phyloP scores from a whole-genome alignment of 2,113 vertebrate genomes.

The Mastomys natalensis region DNA sequence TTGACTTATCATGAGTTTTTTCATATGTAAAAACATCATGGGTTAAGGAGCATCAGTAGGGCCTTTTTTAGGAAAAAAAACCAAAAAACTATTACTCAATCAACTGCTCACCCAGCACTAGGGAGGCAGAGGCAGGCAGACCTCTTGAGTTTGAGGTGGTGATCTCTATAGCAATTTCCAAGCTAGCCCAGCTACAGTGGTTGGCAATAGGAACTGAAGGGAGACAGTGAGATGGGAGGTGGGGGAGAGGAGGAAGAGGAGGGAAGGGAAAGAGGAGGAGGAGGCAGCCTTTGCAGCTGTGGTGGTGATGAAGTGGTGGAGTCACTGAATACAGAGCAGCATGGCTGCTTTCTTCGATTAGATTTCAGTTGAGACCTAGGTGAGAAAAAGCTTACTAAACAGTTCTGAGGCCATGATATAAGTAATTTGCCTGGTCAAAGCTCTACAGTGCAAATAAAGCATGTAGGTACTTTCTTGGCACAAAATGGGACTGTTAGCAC shows the following conservation, averaged over 20 bases:
- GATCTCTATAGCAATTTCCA: background rate
- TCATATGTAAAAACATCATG: background rate
- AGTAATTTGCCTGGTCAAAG: background rate
- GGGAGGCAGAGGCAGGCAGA: background rate
- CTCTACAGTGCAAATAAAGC: background rate
- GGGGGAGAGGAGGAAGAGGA: too few relatives aligned
- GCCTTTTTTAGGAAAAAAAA: background rate
- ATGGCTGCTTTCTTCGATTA: background rate
- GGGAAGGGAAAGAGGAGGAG: too few relatives aligned
- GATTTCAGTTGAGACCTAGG: background rate
- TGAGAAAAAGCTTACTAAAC: background rate
- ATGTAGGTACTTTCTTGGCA: background rate
- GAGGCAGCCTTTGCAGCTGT: background rate
- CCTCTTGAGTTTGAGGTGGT: background rate
- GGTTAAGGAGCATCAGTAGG: background rate
- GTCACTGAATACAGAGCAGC: background rate
- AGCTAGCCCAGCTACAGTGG: background rate
- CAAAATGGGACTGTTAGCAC: background rate
- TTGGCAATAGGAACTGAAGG: background rate
- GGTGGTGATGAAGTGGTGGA: background rate
- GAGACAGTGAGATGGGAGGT: background rate
- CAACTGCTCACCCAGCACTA: background rate
- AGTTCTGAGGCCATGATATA: background rate
- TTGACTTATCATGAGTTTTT: background rate
- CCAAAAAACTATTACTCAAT: background rate